Evolutionary conservation across 2,113 vertebrate genomes (phyloP).

Genomic region (Melozone crissalis): DNA sequence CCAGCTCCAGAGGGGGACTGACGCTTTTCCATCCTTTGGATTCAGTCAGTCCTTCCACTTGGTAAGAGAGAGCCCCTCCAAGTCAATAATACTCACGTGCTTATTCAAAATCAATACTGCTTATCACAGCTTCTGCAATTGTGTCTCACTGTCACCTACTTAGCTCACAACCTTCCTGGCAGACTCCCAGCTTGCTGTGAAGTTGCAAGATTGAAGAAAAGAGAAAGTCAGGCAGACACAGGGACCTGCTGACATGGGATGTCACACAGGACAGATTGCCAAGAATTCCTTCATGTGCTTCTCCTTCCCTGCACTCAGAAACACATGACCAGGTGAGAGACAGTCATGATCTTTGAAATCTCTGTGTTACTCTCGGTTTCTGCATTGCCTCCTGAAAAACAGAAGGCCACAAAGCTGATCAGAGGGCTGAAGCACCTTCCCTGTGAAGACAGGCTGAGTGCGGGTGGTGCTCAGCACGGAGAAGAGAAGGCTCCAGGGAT

Average conservation of each 20-base stretch:
- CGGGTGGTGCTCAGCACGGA: neutral
- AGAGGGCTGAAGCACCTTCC: neutral
- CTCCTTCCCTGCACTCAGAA: neutral
- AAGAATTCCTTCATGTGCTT: neutral
- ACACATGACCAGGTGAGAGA: neutral
- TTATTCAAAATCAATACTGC: slow-evolving; percentile 52
- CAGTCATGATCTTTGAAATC: neutral
- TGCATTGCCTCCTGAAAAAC: neutral
- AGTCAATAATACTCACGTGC: slow-evolving; percentile 13
- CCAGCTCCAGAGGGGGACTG: neutral
- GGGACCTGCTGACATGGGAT: neutral
- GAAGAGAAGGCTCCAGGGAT: neutral
- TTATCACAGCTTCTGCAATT: slow-evolving; percentile 53
- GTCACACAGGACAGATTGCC: neutral
- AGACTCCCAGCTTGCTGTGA: slow-evolving; percentile 15
- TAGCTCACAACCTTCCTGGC: neutral
- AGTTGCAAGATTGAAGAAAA: neutral
- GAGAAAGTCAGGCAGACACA: neutral
- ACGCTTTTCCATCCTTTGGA: neutral
- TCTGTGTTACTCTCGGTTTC: neutral
- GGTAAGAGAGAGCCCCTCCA: neutral
- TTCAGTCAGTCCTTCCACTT: neutral
- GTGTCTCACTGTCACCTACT: slow-evolving; percentile 14
- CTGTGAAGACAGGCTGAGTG: neutral
- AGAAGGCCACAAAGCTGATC: neutral